These are phyloP conservation scores for Drepana arcuata DNA, from an alignment of 1,140 invertebrate species.

Conservation along the genomic window DNA sequence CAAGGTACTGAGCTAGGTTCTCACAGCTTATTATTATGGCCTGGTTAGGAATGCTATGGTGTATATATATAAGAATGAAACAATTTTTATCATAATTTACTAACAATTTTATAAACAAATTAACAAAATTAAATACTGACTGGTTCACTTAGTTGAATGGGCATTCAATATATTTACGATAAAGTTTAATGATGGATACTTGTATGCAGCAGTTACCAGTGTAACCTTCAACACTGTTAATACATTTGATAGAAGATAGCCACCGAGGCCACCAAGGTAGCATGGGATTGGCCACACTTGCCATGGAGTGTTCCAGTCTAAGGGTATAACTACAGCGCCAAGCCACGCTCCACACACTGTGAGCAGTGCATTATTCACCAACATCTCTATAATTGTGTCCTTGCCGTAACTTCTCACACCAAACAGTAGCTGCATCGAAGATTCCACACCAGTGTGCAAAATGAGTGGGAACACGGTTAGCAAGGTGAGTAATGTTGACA, in stretches of 20 bases:
- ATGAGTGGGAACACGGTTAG: conserved; percentile 79
- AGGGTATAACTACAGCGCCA: conserved; percentile 88
- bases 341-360: conserved; percentile 89
- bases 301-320: conserved; percentile 95
- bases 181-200: conserved; percentile 41
- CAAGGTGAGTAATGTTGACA: conserved; percentile 76
- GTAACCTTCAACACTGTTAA: conserved; percentile 63
- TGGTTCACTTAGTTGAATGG: too few species aligned
- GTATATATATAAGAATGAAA: too few species aligned
- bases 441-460: conserved; percentile 74
- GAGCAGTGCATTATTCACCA: conserved; percentile 73
- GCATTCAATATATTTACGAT: conserved; percentile 46
- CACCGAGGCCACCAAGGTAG: conserved; percentile 78
- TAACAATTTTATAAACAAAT: conserved; percentile 8
- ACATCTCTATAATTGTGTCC: conserved; percentile 72
- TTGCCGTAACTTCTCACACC: conserved; percentile 61
- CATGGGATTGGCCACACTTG: conserved; percentile 88
- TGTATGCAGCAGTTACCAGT: conserved; percentile 36
- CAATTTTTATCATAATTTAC: too few species aligned
- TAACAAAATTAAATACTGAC: conserved; percentile 7
- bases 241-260: conserved; percentile 74
- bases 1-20: too few species aligned
- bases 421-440: conserved; percentile 70
- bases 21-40: too few species aligned
- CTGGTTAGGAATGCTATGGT: too few species aligned